Evolutionary conservation across 2,113 vertebrate species (phyloP).

Genomic region (Promerops cafer): DNA sequence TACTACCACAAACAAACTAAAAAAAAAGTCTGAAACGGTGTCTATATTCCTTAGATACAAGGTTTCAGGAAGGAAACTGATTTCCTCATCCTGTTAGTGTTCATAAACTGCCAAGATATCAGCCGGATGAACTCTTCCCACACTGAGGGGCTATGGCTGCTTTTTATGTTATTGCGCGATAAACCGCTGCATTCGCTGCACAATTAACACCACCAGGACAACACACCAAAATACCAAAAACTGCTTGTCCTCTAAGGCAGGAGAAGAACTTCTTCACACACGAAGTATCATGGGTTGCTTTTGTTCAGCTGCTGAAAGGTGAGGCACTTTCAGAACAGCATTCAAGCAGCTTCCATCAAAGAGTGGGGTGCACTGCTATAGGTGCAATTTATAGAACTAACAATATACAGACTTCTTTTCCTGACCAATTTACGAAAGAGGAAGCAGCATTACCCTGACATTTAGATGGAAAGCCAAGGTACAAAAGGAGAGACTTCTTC

Average conservation of each 20-base stretch:
- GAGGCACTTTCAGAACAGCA: neutral
- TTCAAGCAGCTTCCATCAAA: neutral
- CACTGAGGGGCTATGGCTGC: neutral
- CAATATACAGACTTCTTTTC: neutral
- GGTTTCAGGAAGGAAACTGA: slow-evolving; percentile 78
- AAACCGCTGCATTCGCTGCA: neutral
- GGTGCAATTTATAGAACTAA: neutral
- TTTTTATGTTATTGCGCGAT: neutral
- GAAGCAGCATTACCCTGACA: neutral
- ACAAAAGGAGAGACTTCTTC: neutral
- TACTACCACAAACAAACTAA: slow-evolving; percentile 12
- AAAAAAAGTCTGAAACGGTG: neutral
- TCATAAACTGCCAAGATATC: slow-evolving; percentile 37
- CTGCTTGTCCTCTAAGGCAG: neutral
- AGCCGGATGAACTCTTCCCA: slow-evolving; percentile 51
- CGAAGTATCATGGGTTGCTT: neutral
- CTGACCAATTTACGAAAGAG: neutral
- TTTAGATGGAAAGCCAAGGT: neutral
- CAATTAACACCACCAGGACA: neutral
- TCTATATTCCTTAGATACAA: slow-evolving; percentile 60
- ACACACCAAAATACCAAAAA: neutral
- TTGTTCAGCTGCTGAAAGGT: neutral
- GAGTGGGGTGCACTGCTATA: neutral
- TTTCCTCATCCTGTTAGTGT: slow-evolving; percentile 74
- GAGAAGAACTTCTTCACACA: neutral